phyloP scores from a whole-genome alignment of 2,888 invertebrate genomes.

The Poecilobothrus nobilitatus region DNA sequence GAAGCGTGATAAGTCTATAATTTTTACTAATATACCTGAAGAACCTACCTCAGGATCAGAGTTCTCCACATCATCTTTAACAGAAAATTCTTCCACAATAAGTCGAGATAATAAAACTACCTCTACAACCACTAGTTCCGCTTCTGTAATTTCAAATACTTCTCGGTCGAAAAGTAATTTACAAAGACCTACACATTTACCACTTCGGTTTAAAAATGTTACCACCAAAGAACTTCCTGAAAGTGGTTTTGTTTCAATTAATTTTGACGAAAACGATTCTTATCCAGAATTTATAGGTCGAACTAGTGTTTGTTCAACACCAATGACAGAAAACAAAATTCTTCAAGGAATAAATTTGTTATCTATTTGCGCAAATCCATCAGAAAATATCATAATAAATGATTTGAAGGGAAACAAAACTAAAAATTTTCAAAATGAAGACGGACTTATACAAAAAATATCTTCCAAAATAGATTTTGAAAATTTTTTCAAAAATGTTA shows the following conservation, averaged over 20 bases:
- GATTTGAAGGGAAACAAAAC: conserved; percentile 19
- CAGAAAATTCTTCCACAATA: conserved; percentile 21
- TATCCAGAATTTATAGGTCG: conserved; percentile 56
- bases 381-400: conserved; percentile 31
- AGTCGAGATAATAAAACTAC: conserved; percentile 19
- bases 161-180: conserved; percentile 29
- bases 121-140: conserved; percentile 11
- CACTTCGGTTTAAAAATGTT: conserved; percentile 49
- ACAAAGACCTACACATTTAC: conserved; percentile 51
- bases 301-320: conserved; percentile 70
- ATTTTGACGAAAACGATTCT: conserved; percentile 49
- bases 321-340: conserved; percentile 67
- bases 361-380: conserved; percentile 63
- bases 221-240: conserved; percentile 41
- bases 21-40: conserved; percentile 77
- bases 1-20: conserved; percentile 69
- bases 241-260: conserved; percentile 44
- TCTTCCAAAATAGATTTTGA: conserved; percentile 36
- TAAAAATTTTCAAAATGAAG: conserved; percentile 28
- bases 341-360: conserved; percentile 64
- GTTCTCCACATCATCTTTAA: not conserved
- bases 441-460: conserved; percentile 10
- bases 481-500: conserved; percentile 39
- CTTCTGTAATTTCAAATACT: conserved; percentile 15
- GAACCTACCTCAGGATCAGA: conserved; percentile 42